These are phyloP conservation scores for Eonycteris spelaea DNA, from an alignment of 2,113 vertebrate genomes.

Conservation along the genomic window DNA sequence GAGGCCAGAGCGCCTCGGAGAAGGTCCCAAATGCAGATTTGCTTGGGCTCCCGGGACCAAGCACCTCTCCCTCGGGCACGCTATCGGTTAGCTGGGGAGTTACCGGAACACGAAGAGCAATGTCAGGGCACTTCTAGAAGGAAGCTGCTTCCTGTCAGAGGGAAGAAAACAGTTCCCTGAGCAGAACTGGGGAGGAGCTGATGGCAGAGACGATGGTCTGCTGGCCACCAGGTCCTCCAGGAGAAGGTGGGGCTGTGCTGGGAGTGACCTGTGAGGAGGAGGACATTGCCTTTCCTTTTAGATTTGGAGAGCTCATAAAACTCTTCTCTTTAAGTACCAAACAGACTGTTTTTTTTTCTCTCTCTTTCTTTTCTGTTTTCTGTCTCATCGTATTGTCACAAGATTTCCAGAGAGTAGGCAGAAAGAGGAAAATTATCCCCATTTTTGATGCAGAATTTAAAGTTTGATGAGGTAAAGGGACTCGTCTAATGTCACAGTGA, in stretches of 20 bases:
- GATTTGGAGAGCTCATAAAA: fast-evolving
- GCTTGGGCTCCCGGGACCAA: fast-evolving
- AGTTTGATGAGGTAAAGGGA: background rate
- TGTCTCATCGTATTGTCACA: background rate
- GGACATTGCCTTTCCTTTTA: fast-evolving
- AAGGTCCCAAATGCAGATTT: background rate
- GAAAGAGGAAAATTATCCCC: too few relatives aligned
- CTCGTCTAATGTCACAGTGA: fast-evolving
- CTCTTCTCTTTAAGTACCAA: fast-evolving
- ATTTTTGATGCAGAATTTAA: background rate
- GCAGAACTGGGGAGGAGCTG: fast-evolving
- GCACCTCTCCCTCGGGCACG: background rate
- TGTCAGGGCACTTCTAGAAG: background rate
- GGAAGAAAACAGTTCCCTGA: background rate
- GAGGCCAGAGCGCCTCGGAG: background rate
- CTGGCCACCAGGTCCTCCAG: background rate
- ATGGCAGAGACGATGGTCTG: background rate
- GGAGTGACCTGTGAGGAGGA: fast-evolving
- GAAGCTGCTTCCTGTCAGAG: background rate
- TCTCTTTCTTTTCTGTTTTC: background rate
- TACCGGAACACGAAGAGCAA: background rate
- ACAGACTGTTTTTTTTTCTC: too few relatives aligned
- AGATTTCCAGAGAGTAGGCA: background rate
- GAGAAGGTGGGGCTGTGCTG: background rate
- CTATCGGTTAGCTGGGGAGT: background rate